Evolutionary conservation across 2,888 invertebrate species (phyloP).

Genomic region (Nomada lathburiana): DNA sequence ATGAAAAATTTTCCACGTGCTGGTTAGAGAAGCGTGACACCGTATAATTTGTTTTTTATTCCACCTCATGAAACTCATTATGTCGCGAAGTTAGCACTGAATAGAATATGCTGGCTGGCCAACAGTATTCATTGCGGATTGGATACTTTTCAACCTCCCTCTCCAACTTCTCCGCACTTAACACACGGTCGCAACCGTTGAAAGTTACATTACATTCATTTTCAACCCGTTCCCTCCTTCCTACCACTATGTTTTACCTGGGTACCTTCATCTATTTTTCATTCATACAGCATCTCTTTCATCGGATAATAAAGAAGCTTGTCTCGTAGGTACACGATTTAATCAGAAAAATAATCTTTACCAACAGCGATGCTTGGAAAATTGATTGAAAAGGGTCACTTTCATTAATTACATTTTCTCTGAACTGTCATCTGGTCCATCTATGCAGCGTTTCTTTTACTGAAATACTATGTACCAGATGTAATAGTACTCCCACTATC

Average conservation of each 20-base stretch:
- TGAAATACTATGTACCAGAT: no score
- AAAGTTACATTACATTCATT: constrained; percentile 20
- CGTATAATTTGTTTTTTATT: constrained; percentile 34
- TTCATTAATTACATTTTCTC: neutral
- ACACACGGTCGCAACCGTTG: constrained; percentile 2
- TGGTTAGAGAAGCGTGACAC: constrained; percentile 13
- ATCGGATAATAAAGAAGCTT: neutral
- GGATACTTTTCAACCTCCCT: constrained; percentile 40
- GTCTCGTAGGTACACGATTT: neutral
- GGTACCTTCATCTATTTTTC: neutral
- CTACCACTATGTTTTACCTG: neutral
- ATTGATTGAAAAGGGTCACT: neutral
- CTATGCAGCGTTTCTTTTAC: no score
- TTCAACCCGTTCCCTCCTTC: neutral
- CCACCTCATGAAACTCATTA: constrained; percentile 34
- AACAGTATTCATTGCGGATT: constrained; percentile 26
- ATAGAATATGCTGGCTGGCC: constrained; percentile 3
- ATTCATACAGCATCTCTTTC: constrained; percentile 2
- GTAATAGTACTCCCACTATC: no score
- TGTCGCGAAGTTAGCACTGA: constrained; percentile 13
- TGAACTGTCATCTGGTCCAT: fast-evolving
- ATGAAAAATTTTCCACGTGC: constrained; percentile 2
- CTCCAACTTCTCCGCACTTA: constrained; percentile 24
- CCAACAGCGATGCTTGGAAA: no score
- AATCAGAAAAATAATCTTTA: neutral